Evolutionary conservation across 1,140 invertebrate species (phyloP), one percentile per base, ranked within the genome.

Genomic region (Leptoteleia sp.): DNA sequence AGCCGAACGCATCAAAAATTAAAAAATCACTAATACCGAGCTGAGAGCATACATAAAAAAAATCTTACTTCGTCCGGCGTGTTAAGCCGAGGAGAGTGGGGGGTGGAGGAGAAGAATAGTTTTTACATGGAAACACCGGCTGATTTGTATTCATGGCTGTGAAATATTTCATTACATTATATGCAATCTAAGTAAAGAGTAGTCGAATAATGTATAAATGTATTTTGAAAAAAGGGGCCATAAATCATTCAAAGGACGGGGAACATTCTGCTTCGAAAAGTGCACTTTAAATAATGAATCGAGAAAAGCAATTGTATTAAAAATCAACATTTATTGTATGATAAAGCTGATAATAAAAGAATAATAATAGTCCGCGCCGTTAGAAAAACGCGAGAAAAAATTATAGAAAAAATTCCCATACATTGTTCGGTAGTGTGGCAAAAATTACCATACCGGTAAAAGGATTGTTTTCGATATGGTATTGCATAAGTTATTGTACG

Each of bases 281-380:
- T 37, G 68, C 55, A 72, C 68, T 72, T 72, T 72, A 72, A 72
- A 61, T 62, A 72, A 72, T 62, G 67, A 71, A 45, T n/a, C 4
- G 25, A 4, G 25, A 4, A 61, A 71, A 71, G 43, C 55, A 50
- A 29, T 50, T 31, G 52, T 38, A 27, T n/a, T 9, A 33, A 54
- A 40, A 31, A 42, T 52, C 27, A 15, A 12, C n/a, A 40, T 31
- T 62, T 62, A 17, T 38, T 12, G 25, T 4, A 13, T 4, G 6
- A 19, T 5, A 50, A 4, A 16, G 4, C 5, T 8, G 13, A 38
- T 16, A 38, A 22, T 22, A 22, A 22, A n/a, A n/a, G n/a, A n/a
- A n/a, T n/a, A n/a, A n/a, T n/a, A n/a, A n/a, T n/a, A n/a, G n/a
- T n/a, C n/a, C n/a, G n/a, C n/a, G n/a, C n/a, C n/a, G n/a, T n/a